phyloP scores from a whole-genome alignment of 2,888 invertebrate species.

The Stenodera caucasica region DNA sequence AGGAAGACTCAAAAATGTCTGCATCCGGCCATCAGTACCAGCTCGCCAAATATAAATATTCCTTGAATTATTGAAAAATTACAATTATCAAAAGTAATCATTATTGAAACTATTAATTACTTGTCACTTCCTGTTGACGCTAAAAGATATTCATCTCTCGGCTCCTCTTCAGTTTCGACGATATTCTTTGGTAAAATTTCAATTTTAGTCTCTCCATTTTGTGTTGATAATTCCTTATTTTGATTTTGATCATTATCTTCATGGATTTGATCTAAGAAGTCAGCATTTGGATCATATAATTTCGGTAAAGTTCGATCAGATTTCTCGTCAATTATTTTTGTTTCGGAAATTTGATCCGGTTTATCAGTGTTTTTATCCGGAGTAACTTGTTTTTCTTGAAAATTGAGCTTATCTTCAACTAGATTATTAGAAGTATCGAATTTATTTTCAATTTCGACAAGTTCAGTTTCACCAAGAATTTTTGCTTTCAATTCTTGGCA shows the following conservation, averaged over 20 bases:
- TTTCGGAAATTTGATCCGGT: not conserved
- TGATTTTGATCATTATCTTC: constrained; percentile 8
- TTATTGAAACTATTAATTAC: constrained; percentile 52
- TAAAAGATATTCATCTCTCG: constrained; percentile 60
- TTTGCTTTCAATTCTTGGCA: constrained; percentile 32
- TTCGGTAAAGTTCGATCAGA: constrained; percentile 13
- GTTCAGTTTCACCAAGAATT: constrained; percentile 24
- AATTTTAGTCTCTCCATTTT: not conserved
- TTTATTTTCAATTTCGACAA: not conserved
- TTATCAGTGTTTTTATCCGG: no score
- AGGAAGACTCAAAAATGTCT: constrained; percentile 50
- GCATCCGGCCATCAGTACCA: constrained; percentile 61
- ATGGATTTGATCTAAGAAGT: constrained; percentile 19
- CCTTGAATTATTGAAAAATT: constrained; percentile 48
- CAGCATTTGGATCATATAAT: constrained; percentile 18
- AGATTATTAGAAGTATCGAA: not conserved
- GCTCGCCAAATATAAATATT: constrained; percentile 68
- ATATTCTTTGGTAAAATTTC: constrained; percentile 8
- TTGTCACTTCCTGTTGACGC: constrained; percentile 70
- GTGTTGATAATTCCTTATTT: not conserved
- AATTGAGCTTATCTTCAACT: no score
- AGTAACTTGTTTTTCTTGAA: no score
- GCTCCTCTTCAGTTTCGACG: constrained; percentile 33
- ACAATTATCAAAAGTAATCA: constrained; percentile 7
- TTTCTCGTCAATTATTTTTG: not conserved